Evolutionary conservation across 2,113 vertebrate genomes (phyloP), one percentile per base, ranked within the genome.

Genomic region (Penelope pileata): DNA sequence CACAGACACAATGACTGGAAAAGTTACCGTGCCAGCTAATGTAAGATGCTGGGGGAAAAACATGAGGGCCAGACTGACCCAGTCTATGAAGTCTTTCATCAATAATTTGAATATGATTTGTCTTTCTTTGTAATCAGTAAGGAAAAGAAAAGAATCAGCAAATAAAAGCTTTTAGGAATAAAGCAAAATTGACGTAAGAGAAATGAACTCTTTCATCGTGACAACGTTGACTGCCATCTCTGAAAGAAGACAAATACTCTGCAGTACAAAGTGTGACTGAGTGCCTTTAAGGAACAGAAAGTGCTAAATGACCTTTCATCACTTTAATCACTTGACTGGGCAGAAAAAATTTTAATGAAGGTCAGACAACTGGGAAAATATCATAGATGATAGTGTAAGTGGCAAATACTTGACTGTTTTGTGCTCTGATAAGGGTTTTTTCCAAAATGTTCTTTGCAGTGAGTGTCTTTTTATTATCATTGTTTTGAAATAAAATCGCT

Each of bases 281-380:
- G 62, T 85, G 85, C 83, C 85, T 95, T 93, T 51, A 73, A 96
- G 93, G 89, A 66, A 67, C 7, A 51, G 29, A 56, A 74, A 89
- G 94, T 85, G 89, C 83, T 94, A 93, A 95, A 70, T 95, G 92
- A 91, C 85, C 83, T 97, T 94, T 96, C 77, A 91, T 92, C 87
- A 62, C 79, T 95, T 93, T 64, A 92, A 95, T 96, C 83, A 91
- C 73, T 97, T 94, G 75, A 40, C 84, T 88, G 74, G 51, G 29
- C 64, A 48, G 92, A 77, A 89, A 91, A 30, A n/a, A 47, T 85
- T 94, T 90, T 96, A 97, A 96, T 97, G 87, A 96, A 90, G 94
- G 86, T 96, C 74, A 36, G 62, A 84, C 27, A 9, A 82, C 40
- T 93, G 79, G 86, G 58, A 95, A 87, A 90, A 83, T 92, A 85